Percentiles rank a stretch among this genome's conserved stretches.
phyloP scores from a whole-genome alignment of 2,113 vertebrate genomes.

The Bufo gargarizans region DNA sequence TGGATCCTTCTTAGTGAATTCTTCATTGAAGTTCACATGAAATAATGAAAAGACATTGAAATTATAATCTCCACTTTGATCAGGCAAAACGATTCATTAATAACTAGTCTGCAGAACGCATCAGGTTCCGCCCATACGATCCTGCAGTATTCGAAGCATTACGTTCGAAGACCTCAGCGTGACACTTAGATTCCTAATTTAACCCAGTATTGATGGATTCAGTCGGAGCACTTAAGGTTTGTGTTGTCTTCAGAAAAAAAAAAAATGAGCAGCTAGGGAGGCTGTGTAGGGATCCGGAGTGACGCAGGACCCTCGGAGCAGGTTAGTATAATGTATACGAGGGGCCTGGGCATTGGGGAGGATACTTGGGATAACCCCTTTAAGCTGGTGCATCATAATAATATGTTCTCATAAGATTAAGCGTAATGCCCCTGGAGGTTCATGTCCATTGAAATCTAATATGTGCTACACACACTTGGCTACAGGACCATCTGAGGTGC shows the following conservation, averaged over 20 bases:
- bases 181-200: not conserved
- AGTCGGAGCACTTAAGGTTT: not conserved
- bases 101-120: not conserved
- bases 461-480: no score
- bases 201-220: not conserved
- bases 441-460: no score
- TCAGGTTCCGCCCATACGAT: not conserved
- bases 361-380: no score
- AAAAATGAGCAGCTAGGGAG: no score
- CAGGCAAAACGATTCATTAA: constrained; percentile 10
- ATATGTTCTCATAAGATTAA: no score
- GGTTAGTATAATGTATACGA: no score
- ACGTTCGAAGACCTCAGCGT: not conserved
- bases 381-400: no score
- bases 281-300: no score
- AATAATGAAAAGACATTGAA: constrained; percentile 35
- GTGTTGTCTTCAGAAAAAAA: not conserved
- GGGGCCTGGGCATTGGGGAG: no score
- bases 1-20: constrained; percentile 62
- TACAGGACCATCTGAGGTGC: no score
- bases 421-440: no score
- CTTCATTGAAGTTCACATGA: constrained; percentile 53
- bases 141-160: not conserved
- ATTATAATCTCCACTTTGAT: constrained; percentile 26
- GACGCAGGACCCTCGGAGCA: no score